These are phyloP conservation scores for Drosophila merina DNA, from an alignment of 2,888 invertebrate species.

Conservation along the genomic window DNA sequence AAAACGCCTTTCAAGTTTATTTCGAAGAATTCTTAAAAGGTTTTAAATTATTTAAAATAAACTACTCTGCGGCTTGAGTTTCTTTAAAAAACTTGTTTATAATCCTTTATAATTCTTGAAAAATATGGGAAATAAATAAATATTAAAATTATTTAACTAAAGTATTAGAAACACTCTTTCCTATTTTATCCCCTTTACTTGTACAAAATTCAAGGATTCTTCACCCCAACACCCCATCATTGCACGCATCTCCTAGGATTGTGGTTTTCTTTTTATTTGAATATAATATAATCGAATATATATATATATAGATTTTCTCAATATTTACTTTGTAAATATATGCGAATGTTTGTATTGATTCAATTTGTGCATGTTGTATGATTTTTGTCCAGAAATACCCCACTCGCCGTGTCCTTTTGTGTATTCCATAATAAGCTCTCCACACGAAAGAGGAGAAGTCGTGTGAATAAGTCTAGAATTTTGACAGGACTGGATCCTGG, in stretches of 20 bases:
- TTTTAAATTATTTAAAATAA: not conserved
- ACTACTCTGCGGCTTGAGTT: too few relatives aligned
- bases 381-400: constrained; percentile 14
- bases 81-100: too few relatives aligned
- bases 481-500: not conserved
- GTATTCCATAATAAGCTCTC: constrained; percentile 12
- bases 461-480: not conserved
- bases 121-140: too few relatives aligned
- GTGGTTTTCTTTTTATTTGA: constrained; percentile 8
- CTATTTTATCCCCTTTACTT: too few relatives aligned
- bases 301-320: constrained; percentile 14
- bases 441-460: not conserved
- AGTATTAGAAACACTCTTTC: too few relatives aligned
- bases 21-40: not conserved
- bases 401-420: not conserved
- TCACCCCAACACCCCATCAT: constrained; percentile 5
- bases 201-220: too few relatives aligned
- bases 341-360: constrained; percentile 18
- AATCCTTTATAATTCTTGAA: too few relatives aligned
- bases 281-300: constrained; percentile 33
- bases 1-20: too few relatives aligned
- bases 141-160: too few relatives aligned
- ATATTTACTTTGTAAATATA: constrained; percentile 27
- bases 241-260: constrained; percentile 8
- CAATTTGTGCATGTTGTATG: constrained; percentile 30